Conservation (phyloP, 2,113 vertebrate genomes). For the Desmodus rotundus region DNA sequence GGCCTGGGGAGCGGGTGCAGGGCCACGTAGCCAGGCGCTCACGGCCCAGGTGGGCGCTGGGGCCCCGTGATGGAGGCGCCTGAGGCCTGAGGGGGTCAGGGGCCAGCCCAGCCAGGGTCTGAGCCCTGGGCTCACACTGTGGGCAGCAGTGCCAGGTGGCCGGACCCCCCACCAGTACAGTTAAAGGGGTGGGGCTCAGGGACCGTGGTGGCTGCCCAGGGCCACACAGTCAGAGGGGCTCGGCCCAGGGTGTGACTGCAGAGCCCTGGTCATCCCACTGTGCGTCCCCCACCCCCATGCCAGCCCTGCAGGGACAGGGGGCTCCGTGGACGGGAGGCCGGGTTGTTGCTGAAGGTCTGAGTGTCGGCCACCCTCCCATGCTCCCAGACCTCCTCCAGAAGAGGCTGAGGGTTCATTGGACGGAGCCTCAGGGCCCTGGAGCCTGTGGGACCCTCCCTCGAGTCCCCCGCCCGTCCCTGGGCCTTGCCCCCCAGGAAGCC, state of each 20-base stretch:
- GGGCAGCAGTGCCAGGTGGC: not conserved
- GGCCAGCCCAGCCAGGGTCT: too few relatives aligned
- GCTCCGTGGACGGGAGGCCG: not conserved
- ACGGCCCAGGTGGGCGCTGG: rapidly evolving
- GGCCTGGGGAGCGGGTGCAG: not conserved
- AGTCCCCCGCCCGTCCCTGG: not conserved
- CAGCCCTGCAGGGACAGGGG: not conserved
- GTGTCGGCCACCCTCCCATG: rapidly evolving
- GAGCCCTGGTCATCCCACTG: rapidly evolving
- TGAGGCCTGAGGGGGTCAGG: rapidly evolving
- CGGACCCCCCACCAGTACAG: rapidly evolving
- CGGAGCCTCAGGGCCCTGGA: too few relatives aligned
- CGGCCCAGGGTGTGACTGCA: not conserved
- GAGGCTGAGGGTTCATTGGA: not conserved
- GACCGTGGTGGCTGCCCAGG: not conserved
- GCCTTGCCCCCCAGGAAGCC: not conserved
- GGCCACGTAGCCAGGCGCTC: not conserved
- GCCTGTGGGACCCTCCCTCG: too few relatives aligned
- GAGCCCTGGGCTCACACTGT: not conserved
- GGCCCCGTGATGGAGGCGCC: not conserved
- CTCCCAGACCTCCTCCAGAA: rapidly evolving
- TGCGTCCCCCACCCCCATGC: rapidly evolving
- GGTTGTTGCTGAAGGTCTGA: not conserved
- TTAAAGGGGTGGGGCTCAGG: too few relatives aligned
- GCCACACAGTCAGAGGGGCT: too few relatives aligned